Conservation (phyloP, 2,888 invertebrate species). For the Oasisia sp. region DNA sequence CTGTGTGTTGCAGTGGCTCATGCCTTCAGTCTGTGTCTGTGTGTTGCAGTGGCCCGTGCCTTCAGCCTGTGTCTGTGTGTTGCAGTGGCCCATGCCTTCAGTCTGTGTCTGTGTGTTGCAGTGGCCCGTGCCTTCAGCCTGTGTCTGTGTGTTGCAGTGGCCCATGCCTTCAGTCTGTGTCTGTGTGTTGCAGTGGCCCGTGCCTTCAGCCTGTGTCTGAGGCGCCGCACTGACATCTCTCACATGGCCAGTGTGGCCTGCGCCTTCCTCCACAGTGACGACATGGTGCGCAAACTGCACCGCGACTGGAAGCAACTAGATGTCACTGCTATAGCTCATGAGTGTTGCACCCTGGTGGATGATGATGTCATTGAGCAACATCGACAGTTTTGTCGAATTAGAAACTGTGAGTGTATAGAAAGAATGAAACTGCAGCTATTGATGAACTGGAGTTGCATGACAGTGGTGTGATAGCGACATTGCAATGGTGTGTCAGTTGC, state of each 20-base stretch:
- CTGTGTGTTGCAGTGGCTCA: no score
- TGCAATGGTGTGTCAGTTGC: neutral
- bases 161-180: neutral
- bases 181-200: conserved; percentile 25
- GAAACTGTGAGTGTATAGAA: neutral
- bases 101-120: no score
- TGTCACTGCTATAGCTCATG: conserved; percentile 25
- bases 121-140: no score
- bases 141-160: no score
- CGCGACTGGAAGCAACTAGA: conserved; percentile 27
- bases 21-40: no score
- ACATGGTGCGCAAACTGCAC: conserved; percentile 23
- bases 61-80: no score
- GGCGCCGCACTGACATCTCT: conserved; percentile 22
- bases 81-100: no score
- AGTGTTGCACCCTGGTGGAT: conserved; percentile 14
- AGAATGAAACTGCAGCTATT: neutral
- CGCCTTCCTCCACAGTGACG: conserved; percentile 27
- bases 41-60: no score
- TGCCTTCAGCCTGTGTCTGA: conserved; percentile 23
- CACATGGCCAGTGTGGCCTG: conserved; percentile 29
- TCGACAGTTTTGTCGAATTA: neutral
- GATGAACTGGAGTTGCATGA: neutral
- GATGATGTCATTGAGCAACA: neutral
- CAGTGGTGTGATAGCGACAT: neutral